phyloP scores from a whole-genome alignment of 2,797 vertebrate genomes.

The Petrocephalus sullivani region DNA sequence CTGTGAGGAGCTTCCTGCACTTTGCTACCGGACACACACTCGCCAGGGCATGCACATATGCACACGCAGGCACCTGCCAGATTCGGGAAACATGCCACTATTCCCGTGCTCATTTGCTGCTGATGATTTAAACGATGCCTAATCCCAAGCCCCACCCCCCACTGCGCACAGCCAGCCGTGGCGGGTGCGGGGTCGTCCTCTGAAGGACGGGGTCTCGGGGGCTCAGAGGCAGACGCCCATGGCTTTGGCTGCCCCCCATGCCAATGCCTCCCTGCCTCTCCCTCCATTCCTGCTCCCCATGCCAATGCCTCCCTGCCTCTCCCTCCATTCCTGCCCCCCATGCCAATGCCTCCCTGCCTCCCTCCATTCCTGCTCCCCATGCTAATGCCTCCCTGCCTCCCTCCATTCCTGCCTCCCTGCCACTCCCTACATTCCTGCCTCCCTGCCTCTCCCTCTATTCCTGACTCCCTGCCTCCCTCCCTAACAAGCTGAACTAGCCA shows the following conservation, averaged over 20 bases:
- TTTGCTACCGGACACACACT: background rate
- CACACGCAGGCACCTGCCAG: slow-evolving; percentile 70
- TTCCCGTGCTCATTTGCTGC: slow-evolving; percentile 98
- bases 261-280: too few relatives aligned
- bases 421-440: background rate
- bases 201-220: slow-evolving; percentile 74
- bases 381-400: background rate
- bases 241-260: too few relatives aligned
- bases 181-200: slow-evolving; percentile 87
- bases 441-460: background rate
- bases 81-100: slow-evolving; percentile 79
- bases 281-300: too few relatives aligned
- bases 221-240: background rate
- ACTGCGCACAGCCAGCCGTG: slow-evolving; percentile 88
- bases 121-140: slow-evolving; percentile 99
- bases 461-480: too few relatives aligned
- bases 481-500: too few relatives aligned
- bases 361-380: too few relatives aligned
- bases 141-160: slow-evolving; percentile 90
- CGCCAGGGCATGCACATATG: slow-evolving; percentile 29
- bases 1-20: background rate
- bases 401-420: background rate
- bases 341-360: too few relatives aligned
- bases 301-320: too few relatives aligned
- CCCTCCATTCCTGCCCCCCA: too few relatives aligned